Evolutionary conservation across 2,888 invertebrate genomes (phyloP).

Genomic region (Zeuzera pyrina): DNA sequence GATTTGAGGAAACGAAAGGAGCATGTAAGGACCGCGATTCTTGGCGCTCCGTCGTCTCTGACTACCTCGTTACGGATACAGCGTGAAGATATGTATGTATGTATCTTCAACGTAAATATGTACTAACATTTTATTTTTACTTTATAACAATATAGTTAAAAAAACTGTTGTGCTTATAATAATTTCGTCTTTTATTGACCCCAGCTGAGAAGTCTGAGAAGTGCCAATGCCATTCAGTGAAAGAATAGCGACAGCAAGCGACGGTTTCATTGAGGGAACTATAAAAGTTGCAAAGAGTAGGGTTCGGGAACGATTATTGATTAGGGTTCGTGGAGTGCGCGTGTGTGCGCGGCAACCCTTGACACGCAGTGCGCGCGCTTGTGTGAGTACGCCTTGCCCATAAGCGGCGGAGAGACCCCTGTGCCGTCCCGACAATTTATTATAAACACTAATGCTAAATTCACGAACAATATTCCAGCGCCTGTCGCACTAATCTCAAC

Average conservation of each 20-base stretch:
- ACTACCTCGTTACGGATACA: too few relatives aligned
- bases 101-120: too few relatives aligned
- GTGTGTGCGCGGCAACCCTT: slow-evolving; percentile 36
- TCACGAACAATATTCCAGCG: slow-evolving; percentile 10
- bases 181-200: too few relatives aligned
- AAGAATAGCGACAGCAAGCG: not conserved
- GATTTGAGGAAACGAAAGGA: too few relatives aligned
- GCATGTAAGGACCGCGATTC: too few relatives aligned
- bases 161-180: too few relatives aligned
- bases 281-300: slow-evolving; percentile 44
- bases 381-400: slow-evolving; percentile 29
- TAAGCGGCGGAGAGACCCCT: slow-evolving; percentile 31
- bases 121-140: too few relatives aligned
- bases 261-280: slow-evolving; percentile 31
- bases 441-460: slow-evolving; percentile 32
- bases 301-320: slow-evolving; percentile 58
- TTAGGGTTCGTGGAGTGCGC: slow-evolving; percentile 44
- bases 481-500: not conserved
- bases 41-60: too few relatives aligned
- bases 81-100: too few relatives aligned
- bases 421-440: slow-evolving; percentile 24
- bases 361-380: slow-evolving; percentile 22
- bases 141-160: too few relatives aligned
- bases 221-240: not conserved
- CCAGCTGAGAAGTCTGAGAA: not conserved